phyloP scores from a whole-genome alignment of 23 tunicate species.

The Oikopleura vanhoeffeni region DNA sequence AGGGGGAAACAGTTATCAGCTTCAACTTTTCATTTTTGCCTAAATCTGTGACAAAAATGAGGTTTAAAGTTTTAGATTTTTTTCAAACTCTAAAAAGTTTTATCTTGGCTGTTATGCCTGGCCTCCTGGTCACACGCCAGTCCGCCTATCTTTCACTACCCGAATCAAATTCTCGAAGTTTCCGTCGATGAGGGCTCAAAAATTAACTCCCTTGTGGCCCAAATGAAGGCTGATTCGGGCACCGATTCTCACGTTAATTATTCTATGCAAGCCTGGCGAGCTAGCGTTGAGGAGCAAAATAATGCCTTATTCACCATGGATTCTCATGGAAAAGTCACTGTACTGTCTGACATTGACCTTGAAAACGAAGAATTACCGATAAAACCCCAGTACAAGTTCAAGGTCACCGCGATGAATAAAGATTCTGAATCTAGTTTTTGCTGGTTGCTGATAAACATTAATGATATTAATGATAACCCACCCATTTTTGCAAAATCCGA shows the following conservation, averaged over 20 bases:
- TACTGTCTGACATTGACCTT: neutral
- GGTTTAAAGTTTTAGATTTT: too few species aligned
- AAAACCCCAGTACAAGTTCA: conserved; percentile 1
- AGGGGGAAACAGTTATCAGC: too few species aligned
- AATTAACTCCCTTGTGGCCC: neutral
- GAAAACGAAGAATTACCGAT: neutral
- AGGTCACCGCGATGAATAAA: neutral
- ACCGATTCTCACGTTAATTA: neutral
- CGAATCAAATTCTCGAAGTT: neutral
- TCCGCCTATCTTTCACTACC: neutral
- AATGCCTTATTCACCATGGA: neutral
- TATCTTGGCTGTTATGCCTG: too few species aligned
- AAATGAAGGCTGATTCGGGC: neutral
- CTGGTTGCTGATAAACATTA: conserved; percentile 21
- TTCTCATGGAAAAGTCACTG: neutral
- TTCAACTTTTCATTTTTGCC: too few species aligned
- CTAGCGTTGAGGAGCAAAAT: neutral
- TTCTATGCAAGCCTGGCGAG: neutral
- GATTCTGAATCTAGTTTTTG: neutral
- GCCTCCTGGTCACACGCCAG: neutral
- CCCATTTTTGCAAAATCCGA: conserved; percentile 43
- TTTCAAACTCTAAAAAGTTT: too few species aligned
- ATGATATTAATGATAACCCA: conserved; percentile 54
- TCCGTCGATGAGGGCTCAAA: neutral
- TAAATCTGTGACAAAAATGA: too few species aligned